Base-by-base conservation (phyloP, 2,113 vertebrate species). In the Pogona vitticeps region DNA sequence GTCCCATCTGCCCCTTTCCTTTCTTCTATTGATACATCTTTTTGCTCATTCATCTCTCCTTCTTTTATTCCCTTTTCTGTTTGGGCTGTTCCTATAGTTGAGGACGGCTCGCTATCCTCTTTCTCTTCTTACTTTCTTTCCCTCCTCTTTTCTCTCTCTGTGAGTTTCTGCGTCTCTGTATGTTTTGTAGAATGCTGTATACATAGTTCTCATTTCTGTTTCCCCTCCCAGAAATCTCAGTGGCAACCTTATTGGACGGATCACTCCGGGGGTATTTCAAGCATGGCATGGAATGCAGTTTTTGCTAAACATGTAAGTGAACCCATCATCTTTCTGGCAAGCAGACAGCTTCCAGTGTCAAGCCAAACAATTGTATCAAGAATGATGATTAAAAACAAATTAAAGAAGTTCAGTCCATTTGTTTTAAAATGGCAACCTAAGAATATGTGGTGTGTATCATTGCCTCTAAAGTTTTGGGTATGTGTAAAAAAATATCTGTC, bases 251-350 rank as follows among this genome's bases (percentile, higher is more conserved):
- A 56, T 95, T 68, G 89, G 14, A 0, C 67, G 67, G 42, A 83
- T 95, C 73, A 72, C 0, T 26, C 91, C 91, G 0, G 63, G 87
- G 28, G 88, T 92, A 8, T 96, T 96, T 90, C 82, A 91, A 83
- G 76, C 95, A 17, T 94, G 94, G 95, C 95, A 96, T 0, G 84
- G 93, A 77, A 88, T 94, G 92, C 90, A 85, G 83, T 95, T 96
- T 91, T 89, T 96, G 68, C 82, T 90, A 40, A 86, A 91, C 21
- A 3, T 96, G 91, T 94, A 92, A 96, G 94, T 95, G 46, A n/a
- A n/a, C n/a, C n/a, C n/a, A n/a, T n/a, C n/a, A n/a, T n/a, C n/a
- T n/a, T n/a, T n/a, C n/a, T n/a, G n/a, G 46, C 33, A 10, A 71
- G n/a, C 8, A 82, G 5, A 52, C 75, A 85, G 84, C 58, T 52